phyloP scores from a whole-genome alignment of 2,888 invertebrate species.

The Mesorhabditis spiculigera region DNA sequence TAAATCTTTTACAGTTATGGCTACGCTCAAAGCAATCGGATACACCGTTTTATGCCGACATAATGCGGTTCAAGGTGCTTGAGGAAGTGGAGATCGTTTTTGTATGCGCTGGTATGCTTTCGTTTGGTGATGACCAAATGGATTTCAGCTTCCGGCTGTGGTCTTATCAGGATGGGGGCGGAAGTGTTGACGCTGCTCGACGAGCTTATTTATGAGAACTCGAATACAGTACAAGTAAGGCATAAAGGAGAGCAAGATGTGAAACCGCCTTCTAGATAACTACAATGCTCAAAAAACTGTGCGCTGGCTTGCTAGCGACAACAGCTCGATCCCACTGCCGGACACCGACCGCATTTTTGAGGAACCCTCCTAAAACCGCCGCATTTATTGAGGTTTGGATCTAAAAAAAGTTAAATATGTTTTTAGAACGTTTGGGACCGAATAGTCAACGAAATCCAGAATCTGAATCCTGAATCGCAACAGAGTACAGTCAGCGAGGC shows the following conservation, averaged over 20 bases:
- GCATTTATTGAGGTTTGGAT: neutral
- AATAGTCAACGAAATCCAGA: neutral
- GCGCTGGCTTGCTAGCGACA: neutral
- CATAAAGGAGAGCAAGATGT: neutral
- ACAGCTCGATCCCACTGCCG: slow-evolving; percentile 2
- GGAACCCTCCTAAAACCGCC: slow-evolving; percentile 4
- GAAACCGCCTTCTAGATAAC: neutral
- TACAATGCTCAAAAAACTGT: slow-evolving; percentile 1
- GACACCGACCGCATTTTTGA: slow-evolving; percentile 6
- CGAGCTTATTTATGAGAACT: slow-evolving; percentile 1
- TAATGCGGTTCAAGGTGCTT: neutral
- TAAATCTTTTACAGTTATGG: neutral
- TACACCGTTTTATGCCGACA: slow-evolving; percentile 1
- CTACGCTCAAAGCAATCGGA: neutral
- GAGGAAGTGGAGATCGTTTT: neutral
- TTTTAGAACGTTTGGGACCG: slow-evolving; percentile 1
- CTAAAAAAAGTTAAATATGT: neutral
- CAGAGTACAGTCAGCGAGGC: slow-evolving; percentile 4
- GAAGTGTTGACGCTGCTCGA: neutral
- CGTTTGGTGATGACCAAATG: no score
- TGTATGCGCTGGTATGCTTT: neutral
- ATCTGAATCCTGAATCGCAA: neutral
- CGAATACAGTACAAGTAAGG: neutral
- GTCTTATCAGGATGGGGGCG: neutral
- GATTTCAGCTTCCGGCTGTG: slow-evolving; percentile 1